Evolutionary conservation across 2,888 invertebrate species (phyloP), one percentile per base, ranked within the genome.

Genomic region (Oxycera nigricornis): DNA sequence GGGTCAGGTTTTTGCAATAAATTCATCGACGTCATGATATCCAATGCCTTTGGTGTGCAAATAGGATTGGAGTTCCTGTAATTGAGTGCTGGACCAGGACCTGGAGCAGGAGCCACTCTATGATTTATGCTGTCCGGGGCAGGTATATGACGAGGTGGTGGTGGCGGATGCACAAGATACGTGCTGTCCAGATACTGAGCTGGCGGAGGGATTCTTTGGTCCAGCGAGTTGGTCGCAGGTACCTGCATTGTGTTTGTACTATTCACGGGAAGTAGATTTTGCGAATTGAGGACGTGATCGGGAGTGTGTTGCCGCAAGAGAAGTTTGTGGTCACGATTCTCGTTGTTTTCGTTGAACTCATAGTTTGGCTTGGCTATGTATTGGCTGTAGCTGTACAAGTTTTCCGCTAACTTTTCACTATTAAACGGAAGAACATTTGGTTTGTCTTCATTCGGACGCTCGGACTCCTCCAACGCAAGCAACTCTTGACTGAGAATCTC

Each of bases 401-500:
- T 76, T 39, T 74, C 76, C 11, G 57, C 77, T 35, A 76, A 65
- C 30, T 73, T 46, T 22, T 75, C 65, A 20, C 41, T 26, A 41
- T 73, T 75, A 24, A 75, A 24, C 28, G 67, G 57, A 2, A 52
- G 35, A 28, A n/a, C 2, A 31, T 26, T 73, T 7, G 11, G 20
- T 2, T 57, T 20, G 6, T 6, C 9, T 2, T 31, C 14, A 20
- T 17, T 46, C 2, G 20, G 24, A n/a, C 55, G 31, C 31, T 65
- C 65, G 7, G 41, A 9, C 26, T 57, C 17, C 22, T 57, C 61
- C 2, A 73, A 50, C 1, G 35, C 72, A 11, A 72, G 22, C 24
- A 89, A 82, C 75, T 89, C 88, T 75, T 87, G 81, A 1, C 87
- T 88, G 74, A 90, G 79, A 74, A 87, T 86, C 72, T 89, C 89